A percentile compares a stretch with the other conserved stretches of the same genome.
Evolutionary conservation across 30 jellyfish, hydroid and myxozoan species (phyloP).

Genomic region (Catostylus mosaicus): DNA sequence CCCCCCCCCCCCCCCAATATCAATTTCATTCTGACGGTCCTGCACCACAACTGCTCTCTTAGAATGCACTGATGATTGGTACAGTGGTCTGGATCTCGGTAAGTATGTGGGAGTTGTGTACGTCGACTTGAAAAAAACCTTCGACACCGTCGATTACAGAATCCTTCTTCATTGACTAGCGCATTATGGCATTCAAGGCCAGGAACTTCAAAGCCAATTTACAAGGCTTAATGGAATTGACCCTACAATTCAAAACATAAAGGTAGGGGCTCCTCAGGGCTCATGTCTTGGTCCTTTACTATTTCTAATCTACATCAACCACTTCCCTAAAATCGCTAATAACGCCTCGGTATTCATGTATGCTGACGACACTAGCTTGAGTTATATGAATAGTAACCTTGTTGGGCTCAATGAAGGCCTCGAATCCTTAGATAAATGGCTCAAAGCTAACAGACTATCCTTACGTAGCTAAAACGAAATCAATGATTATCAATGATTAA

Average conservation of each 20-base stretch:
- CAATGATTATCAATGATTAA: neutral
- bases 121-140: slow-evolving; percentile 7
- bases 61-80: too few species aligned
- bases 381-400: neutral
- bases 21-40: too few species aligned
- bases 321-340: slow-evolving; percentile 7
- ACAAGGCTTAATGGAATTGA: slow-evolving; percentile 15
- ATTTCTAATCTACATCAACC: slow-evolving; percentile 3
- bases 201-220: neutral
- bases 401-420: neutral
- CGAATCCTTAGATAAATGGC: neutral
- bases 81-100: too few species aligned
- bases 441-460: slow-evolving; percentile 12
- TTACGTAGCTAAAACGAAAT: slow-evolving; percentile 3
- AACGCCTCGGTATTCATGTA: slow-evolving; percentile 5
- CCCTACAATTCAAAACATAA: neutral
- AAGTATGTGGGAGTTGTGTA: slow-evolving; percentile 3
- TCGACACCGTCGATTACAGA: too few species aligned
- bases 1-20: too few species aligned
- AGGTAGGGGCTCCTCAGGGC: neutral
- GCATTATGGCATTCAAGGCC: slow-evolving; percentile 1
- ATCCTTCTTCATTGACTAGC: slow-evolving; percentile 8
- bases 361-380: slow-evolving; percentile 10
- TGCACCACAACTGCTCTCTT: too few species aligned
- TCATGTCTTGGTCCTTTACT: too few species aligned